Evolutionary conservation across 2,888 invertebrate genomes (phyloP).

Genomic region (Chaetogeoica ovagalla): DNA sequence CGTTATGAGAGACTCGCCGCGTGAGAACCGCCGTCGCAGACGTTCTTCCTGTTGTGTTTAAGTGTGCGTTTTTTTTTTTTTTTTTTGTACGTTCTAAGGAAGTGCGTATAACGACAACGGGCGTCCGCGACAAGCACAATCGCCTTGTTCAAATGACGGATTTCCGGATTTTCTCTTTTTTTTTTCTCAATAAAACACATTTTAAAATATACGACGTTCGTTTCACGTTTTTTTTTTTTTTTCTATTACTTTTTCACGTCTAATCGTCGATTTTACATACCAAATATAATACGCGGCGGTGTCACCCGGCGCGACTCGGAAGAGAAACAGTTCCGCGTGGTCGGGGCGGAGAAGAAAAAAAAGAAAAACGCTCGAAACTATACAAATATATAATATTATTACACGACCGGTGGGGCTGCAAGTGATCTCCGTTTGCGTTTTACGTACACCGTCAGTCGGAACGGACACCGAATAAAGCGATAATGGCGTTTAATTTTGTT

Average conservation of each 20-base stretch:
- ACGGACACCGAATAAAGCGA: constrained; percentile 51
- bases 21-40: constrained; percentile 25
- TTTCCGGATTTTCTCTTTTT: constrained; percentile 34
- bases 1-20: constrained; percentile 1
- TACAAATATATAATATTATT: background rate
- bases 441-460: constrained; percentile 43
- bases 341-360: background rate
- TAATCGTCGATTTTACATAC: constrained; percentile 40
- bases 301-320: constrained; percentile 15
- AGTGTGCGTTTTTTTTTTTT: background rate
- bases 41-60: constrained; percentile 37
- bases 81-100: background rate
- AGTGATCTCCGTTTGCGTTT: constrained; percentile 26
- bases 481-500: constrained; percentile 35
- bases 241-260: constrained; percentile 25
- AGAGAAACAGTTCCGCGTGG: constrained; percentile 36
- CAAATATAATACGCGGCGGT: background rate
- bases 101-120: too few relatives aligned
- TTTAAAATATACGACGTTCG: too few relatives aligned
- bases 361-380: background rate
- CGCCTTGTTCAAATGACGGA: constrained; percentile 39
- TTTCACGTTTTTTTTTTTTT: background rate
- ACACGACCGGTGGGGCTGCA: background rate
- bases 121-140: constrained; percentile 11
- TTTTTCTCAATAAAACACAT: background rate